Conservation (phyloP, 2,113 vertebrate genomes). For the Anser cygnoides region DNA sequence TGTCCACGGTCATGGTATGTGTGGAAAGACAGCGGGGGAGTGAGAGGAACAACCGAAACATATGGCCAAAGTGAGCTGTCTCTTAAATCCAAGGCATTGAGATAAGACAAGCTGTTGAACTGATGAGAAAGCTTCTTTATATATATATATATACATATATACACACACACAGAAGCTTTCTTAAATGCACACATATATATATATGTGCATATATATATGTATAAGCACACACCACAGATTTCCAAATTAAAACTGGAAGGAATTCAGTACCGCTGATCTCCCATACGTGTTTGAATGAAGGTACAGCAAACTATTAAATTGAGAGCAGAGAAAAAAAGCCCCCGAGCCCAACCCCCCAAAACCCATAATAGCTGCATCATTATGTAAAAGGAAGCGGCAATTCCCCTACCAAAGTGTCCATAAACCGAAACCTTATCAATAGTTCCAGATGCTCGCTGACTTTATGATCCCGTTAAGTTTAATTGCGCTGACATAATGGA, state of each 20-base stretch:
- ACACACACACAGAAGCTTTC: not conserved
- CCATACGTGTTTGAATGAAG: not conserved
- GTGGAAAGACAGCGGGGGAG: slow-evolving; percentile 68
- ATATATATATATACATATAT: not conserved
- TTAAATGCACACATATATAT: not conserved
- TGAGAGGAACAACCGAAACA: slow-evolving; percentile 71
- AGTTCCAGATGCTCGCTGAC: slow-evolving; percentile 38
- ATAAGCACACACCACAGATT: not conserved
- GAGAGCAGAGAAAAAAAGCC: not conserved
- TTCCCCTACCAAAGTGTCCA: not conserved
- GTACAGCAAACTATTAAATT: not conserved
- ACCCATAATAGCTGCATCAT: not conserved
- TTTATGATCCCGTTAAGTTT: slow-evolving; percentile 47
- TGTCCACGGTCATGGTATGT: slow-evolving; percentile 61
- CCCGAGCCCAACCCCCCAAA: not conserved
- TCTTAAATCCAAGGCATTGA: slow-evolving; percentile 55
- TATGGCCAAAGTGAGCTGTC: slow-evolving; percentile 63
- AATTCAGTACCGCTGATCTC: slow-evolving; percentile 19
- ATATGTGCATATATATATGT: not conserved
- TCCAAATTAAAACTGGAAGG: slow-evolving; percentile 38
- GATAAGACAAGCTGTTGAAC: slow-evolving; percentile 69
- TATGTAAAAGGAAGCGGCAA: slow-evolving; percentile 5
- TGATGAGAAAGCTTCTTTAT: slow-evolving; percentile 36
- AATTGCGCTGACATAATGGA: not conserved
- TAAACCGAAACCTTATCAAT: slow-evolving; percentile 52